These are phyloP conservation scores for Stenotaenia linearis DNA, from an alignment of 2,888 invertebrate species.

Conservation along the genomic window DNA sequence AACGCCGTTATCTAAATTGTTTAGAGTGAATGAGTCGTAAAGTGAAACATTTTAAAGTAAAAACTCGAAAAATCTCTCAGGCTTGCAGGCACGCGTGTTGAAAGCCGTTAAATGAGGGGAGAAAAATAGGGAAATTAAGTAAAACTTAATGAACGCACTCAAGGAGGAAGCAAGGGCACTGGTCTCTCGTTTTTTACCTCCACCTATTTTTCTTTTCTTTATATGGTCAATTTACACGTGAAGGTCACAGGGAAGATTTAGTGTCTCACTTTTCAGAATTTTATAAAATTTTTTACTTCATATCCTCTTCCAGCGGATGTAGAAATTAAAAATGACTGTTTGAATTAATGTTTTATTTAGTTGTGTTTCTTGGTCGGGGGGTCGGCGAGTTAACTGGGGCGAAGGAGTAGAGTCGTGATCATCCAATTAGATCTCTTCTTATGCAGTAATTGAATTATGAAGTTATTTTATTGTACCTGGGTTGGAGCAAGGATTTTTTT, in stretches of 20 bases:
- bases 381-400: neutral
- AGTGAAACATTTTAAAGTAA: neutral
- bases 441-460: neutral
- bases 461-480: neutral
- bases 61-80: neutral
- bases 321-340: neutral
- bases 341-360: neutral
- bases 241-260: neutral
- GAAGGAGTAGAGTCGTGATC: neutral
- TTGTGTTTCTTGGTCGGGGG: neutral
- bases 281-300: neutral
- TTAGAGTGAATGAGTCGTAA: neutral
- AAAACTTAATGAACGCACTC: neutral
- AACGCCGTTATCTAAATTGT: neutral
- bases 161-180: neutral
- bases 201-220: neutral
- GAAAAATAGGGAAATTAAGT: constrained; percentile 1
- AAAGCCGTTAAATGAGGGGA: neutral
- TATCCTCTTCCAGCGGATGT: neutral
- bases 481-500: no score
- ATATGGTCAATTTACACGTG: neutral
- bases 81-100: constrained; percentile 20
- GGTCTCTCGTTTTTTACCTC: no score
- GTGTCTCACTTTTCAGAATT: no score
- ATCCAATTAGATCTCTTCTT: neutral